phyloP scores from a whole-genome alignment of 2,888 invertebrate species.

The Netelia virgata region DNA sequence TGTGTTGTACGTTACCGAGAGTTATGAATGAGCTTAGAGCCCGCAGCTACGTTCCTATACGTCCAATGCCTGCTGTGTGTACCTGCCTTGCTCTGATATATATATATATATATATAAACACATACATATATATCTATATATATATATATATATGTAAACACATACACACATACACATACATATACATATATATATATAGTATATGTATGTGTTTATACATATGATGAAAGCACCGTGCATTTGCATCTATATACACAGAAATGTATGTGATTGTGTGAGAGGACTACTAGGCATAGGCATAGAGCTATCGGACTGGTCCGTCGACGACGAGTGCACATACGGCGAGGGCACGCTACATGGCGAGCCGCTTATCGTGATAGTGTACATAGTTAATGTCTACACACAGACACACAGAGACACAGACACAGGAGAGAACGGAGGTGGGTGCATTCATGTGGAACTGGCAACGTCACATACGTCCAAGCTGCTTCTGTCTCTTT shows the following conservation, averaged over 20 bases:
- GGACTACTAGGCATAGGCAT: constrained; percentile 29
- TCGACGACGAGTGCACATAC: constrained; percentile 27
- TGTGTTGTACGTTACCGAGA: constrained; percentile 62
- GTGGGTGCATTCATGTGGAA: constrained; percentile 55
- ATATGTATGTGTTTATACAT: no score
- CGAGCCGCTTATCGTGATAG: constrained; percentile 45
- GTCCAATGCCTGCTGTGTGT: constrained; percentile 25
- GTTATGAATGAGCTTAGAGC: constrained; percentile 79
- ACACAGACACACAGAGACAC: not conserved
- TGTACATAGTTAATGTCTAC: constrained; percentile 10
- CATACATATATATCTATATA: no score
- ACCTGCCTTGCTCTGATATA: not conserved
- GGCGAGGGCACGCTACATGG: constrained; percentile 19
- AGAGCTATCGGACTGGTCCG: constrained; percentile 39
- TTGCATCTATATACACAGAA: not conserved
- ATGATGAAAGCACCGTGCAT: no score
- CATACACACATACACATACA: no score
- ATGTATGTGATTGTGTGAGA: constrained; percentile 28
- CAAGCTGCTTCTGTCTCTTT: constrained; percentile 41
- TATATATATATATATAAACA: no score
- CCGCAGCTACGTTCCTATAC: constrained; percentile 60
- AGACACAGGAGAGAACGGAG: not conserved
- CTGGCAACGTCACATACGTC: constrained; percentile 53
- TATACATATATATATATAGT: no score
- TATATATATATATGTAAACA: no score